Conservation (phyloP, 2,113 vertebrate genomes). For the Thamnophis sirtalis region DNA sequence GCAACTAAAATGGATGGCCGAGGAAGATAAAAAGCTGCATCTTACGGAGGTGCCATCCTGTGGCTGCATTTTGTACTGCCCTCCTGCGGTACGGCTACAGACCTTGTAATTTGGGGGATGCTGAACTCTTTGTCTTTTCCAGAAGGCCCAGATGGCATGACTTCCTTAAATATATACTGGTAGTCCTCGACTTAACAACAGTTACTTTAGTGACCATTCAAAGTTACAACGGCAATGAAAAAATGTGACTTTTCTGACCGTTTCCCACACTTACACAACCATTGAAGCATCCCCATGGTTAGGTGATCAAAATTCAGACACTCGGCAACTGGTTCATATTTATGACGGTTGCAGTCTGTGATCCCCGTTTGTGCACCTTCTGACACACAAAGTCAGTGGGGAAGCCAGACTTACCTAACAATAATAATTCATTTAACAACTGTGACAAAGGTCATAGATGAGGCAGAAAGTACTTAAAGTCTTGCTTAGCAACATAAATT, state of each 20-base stretch:
- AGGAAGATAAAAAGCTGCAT: slow-evolving; percentile 29
- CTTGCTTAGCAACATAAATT: too few relatives aligned
- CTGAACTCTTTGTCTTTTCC: neutral
- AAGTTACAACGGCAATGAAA: neutral
- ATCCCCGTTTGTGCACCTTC: too few relatives aligned
- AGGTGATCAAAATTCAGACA: neutral
- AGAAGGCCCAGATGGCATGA: neutral
- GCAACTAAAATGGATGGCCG: slow-evolving; percentile 44
- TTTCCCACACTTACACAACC: neutral
- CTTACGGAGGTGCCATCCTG: slow-evolving; percentile 41
- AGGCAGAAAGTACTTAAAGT: too few relatives aligned
- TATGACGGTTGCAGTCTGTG: too few relatives aligned
- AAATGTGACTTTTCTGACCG: neutral
- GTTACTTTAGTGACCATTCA: neutral
- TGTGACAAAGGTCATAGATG: too few relatives aligned
- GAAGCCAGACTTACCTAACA: too few relatives aligned
- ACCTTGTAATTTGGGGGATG: neutral
- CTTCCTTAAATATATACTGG: neutral
- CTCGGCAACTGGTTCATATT: neutral
- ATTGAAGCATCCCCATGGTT: neutral
- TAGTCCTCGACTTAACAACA: neutral
- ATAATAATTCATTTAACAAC: too few relatives aligned
- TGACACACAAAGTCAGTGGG: too few relatives aligned
- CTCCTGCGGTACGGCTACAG: neutral
- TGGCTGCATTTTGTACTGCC: slow-evolving; percentile 39